phyloP scores from a whole-genome alignment of 2,797 vertebrate genomes.

The Eupleurogrammus muticus region DNA sequence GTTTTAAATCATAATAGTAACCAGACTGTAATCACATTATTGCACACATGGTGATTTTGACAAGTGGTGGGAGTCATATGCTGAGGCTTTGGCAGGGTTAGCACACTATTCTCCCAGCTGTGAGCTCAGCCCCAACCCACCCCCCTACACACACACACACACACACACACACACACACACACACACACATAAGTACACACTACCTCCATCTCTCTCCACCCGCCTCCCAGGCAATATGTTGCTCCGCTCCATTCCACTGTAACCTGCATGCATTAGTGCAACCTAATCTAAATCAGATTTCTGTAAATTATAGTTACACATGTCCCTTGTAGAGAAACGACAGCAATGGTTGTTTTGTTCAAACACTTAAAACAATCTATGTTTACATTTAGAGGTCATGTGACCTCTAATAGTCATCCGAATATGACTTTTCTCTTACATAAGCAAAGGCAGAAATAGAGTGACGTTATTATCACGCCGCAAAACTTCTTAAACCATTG shows the following conservation, averaged over 20 bases:
- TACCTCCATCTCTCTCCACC: conserved; percentile 47
- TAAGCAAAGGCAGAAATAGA: conserved; percentile 3
- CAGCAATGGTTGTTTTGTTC: conserved; percentile 47
- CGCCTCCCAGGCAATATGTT: conserved; percentile 84
- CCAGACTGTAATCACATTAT: conserved; percentile 98
- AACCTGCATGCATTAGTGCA: conserved; percentile 73
- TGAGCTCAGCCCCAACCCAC: conserved; percentile 81
- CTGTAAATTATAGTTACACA: conserved; percentile 65
- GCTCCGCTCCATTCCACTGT: conserved; percentile 70
- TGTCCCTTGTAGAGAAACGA: conserved; percentile 42
- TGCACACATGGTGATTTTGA: conserved; percentile 96
- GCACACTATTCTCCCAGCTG: conserved; percentile 93
- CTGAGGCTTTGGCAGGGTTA: conserved; percentile 94
- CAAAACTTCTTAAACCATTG: not conserved
- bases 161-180: conserved; percentile 39
- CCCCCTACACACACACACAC: conserved; percentile 43
- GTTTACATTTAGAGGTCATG: conserved; percentile 20
- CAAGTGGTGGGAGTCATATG: conserved; percentile 94
- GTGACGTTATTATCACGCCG: conserved; percentile 3
- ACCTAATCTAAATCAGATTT: conserved; percentile 78
- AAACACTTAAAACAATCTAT: conserved; percentile 21
- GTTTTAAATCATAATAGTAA: conserved; percentile 99
- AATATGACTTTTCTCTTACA: conserved; percentile 12
- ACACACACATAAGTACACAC: conserved; percentile 17
- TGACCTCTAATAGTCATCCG: conserved; percentile 36